Percentiles rank a stretch among this genome's conserved stretches.
Evolutionary conservation across 2,888 invertebrate species (phyloP).

Genomic region (Plebejus melissa): DNA sequence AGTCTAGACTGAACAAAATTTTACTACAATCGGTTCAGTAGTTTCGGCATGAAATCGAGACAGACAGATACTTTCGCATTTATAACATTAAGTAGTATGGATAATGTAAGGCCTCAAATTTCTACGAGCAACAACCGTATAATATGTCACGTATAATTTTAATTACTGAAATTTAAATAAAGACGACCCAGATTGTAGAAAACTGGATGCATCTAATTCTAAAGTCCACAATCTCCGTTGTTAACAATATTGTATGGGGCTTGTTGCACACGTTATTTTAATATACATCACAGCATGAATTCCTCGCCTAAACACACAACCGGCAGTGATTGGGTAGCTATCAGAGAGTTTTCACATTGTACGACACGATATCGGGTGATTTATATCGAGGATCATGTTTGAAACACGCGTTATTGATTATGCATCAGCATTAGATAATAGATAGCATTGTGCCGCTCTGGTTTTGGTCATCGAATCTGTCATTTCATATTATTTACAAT

Average conservation of each 20-base stretch:
- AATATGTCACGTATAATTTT: not conserved
- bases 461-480: no score
- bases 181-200: not conserved
- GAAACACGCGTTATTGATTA: not conserved
- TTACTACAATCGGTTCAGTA: no score
- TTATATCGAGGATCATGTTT: not conserved
- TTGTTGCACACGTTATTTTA: conserved; percentile 31
- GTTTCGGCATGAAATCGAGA: no score
- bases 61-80: no score
- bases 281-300: conserved; percentile 10
- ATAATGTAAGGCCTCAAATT: no score
- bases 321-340: conserved; percentile 5
- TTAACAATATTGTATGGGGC: not conserved
- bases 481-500: no score
- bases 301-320: conserved; percentile 14
- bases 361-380: not conserved
- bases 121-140: no score
- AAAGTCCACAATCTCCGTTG: not conserved
- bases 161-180: not conserved
- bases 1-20: no score
- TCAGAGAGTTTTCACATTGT: not conserved
- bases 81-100: no score
- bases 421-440: no score
- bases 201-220: not conserved
- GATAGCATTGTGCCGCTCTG: no score